phyloP scores from a whole-genome alignment of 1,140 invertebrate species.

The Matsumurasca onukii region DNA sequence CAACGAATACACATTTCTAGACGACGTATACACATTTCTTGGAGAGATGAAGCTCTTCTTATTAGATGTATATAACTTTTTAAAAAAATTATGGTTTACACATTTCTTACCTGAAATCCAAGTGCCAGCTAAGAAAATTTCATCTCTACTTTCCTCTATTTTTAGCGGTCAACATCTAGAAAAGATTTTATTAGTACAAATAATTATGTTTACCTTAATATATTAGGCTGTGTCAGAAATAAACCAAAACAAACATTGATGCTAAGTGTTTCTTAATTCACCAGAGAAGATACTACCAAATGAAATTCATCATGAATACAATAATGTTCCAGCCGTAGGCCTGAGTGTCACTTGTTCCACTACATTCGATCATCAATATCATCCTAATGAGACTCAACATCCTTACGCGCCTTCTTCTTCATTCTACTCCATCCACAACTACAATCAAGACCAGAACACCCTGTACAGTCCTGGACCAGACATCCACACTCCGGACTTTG shows the following conservation, averaged over 20 bases:
- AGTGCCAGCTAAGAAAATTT: too few species aligned
- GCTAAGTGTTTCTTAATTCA: not conserved
- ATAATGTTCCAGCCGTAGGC: constrained; percentile 28
- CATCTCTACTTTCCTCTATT: too few species aligned
- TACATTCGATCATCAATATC: constrained; percentile 31
- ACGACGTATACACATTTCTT: too few species aligned
- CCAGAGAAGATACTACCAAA: not conserved
- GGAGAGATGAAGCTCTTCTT: too few species aligned
- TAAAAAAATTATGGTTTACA: too few species aligned
- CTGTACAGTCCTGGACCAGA: constrained; percentile 39
- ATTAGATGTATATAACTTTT: too few species aligned
- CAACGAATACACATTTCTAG: too few species aligned
- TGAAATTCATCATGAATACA: not conserved
- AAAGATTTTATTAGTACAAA: too few species aligned
- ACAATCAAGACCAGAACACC: constrained; percentile 10
- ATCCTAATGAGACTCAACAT: constrained; percentile 28
- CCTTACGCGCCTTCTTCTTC: constrained; percentile 30
- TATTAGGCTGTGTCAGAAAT: not conserved
- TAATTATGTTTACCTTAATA: too few species aligned
- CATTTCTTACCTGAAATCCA: too few species aligned
- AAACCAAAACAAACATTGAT: not conserved
- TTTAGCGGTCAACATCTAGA: too few species aligned
- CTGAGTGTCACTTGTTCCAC: constrained; percentile 37
- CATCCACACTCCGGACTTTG: constrained; percentile 37
- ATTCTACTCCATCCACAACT: constrained; percentile 23